A percentile compares a stretch with the other conserved stretches of the same genome.
Evolutionary conservation across 2,797 vertebrate genomes (phyloP).

Genomic region (Lerista edwardsae): DNA sequence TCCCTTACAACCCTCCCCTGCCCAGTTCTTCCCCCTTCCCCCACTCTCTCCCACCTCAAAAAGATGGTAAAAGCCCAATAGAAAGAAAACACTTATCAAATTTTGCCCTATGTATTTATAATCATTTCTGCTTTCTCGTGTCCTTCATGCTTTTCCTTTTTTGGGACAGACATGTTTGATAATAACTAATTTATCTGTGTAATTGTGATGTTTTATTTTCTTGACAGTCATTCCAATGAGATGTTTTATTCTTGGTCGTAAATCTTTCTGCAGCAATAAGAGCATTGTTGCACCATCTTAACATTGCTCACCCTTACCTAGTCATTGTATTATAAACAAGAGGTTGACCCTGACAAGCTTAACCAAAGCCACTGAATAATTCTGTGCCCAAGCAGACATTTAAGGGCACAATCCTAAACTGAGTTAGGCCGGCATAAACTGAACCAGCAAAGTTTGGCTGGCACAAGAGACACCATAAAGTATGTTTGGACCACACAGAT

Average conservation of each 20-base stretch:
- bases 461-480: too few species aligned
- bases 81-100: neutral
- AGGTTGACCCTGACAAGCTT: neutral
- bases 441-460: too few species aligned
- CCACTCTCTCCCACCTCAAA: too few species aligned
- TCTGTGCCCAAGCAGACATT: neutral
- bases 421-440: too few species aligned
- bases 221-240: neutral
- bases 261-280: neutral
- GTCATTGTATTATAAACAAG: neutral
- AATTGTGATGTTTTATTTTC: neutral
- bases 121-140: neutral
- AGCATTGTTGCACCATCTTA: neutral
- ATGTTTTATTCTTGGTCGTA: neutral
- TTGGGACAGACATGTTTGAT: constrained; percentile 8
- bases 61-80: too few species aligned
- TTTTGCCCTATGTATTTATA: neutral
- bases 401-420: too few species aligned
- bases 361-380: neutral
- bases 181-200: neutral
- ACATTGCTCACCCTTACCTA: neutral
- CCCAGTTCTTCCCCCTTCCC: too few species aligned
- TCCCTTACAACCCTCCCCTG: too few species aligned
- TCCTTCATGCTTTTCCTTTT: neutral
- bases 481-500: too few species aligned